Conservation (phyloP, 2,888 invertebrate genomes). For the Chloroclystis v-ata region DNA sequence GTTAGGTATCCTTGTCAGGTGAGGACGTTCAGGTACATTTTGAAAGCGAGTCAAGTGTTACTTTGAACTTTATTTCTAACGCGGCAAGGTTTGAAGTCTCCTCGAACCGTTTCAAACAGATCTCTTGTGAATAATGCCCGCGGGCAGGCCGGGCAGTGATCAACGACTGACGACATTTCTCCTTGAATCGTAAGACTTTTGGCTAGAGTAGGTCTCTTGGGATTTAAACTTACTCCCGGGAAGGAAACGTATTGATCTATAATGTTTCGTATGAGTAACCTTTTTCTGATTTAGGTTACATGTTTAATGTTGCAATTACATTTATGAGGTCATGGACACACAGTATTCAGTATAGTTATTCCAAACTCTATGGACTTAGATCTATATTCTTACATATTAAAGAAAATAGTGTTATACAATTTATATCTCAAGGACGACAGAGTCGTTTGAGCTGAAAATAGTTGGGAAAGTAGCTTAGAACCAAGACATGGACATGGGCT, state of each 20-base stretch:
- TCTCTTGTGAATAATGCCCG: conserved; percentile 59
- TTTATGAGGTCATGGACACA: too few species aligned
- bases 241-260: background rate
- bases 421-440: too few species aligned
- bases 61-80: conserved; percentile 24
- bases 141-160: conserved; percentile 50
- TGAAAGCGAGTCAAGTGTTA: conserved; percentile 15
- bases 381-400: too few species aligned
- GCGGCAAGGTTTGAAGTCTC: conserved; percentile 27
- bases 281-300: too few species aligned
- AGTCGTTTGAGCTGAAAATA: too few species aligned
- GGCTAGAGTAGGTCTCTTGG: conserved; percentile 23
- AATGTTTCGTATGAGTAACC: too few species aligned
- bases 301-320: too few species aligned
- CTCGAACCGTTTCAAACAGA: conserved; percentile 42
- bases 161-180: conserved; percentile 60
- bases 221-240: conserved; percentile 30
- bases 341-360: too few species aligned
- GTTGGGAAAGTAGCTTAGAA: too few species aligned
- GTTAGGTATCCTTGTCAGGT: conserved; percentile 42
- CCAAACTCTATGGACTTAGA: too few species aligned
- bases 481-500: too few species aligned
- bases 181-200: conserved; percentile 33
- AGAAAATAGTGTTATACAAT: too few species aligned
- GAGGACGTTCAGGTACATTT: conserved; percentile 43